Conservation (phyloP, 2,888 invertebrate genomes). For the Dicyrtomina minuta region DNA sequence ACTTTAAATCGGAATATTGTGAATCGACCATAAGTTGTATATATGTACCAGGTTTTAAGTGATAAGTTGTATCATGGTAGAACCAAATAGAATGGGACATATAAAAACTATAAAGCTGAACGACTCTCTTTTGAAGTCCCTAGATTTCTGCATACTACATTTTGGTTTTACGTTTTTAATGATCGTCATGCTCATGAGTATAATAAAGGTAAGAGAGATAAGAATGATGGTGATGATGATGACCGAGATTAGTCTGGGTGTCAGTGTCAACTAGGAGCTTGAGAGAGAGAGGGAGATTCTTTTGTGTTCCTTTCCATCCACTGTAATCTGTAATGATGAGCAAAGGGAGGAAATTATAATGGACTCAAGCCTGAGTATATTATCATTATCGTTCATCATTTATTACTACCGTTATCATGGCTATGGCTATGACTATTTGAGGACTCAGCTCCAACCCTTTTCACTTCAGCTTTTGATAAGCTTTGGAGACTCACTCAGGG, state of each 20-base stretch:
- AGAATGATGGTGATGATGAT: slow-evolving; percentile 12
- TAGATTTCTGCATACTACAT: too few species aligned
- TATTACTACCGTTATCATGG: slow-evolving; percentile 4
- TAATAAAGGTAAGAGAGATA: background rate
- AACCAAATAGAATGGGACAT: too few species aligned
- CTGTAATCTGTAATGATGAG: background rate
- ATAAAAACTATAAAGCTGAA: too few species aligned
- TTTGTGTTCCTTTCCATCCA: background rate
- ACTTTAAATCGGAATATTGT: too few species aligned
- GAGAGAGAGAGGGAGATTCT: background rate
- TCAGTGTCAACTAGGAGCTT: slow-evolving; percentile 18
- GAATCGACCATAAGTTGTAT: too few species aligned
- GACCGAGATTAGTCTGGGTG: slow-evolving; percentile 4
- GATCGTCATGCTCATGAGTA: slow-evolving; percentile 25
- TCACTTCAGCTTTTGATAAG: too few species aligned
- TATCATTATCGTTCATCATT: slow-evolving; percentile 18
- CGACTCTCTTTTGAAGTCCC: too few species aligned
- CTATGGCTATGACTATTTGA: background rate
- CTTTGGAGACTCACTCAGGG: too few species aligned
- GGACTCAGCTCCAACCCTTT: too few species aligned
- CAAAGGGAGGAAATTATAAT: slow-evolving; percentile 7
- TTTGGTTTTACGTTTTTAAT: slow-evolving; percentile 14
- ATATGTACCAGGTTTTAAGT: too few species aligned
- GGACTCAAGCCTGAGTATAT: background rate
- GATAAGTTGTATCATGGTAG: too few species aligned